phyloP scores from a whole-genome alignment of 2,113 vertebrate species.

The Capricornis sumatraensis region DNA sequence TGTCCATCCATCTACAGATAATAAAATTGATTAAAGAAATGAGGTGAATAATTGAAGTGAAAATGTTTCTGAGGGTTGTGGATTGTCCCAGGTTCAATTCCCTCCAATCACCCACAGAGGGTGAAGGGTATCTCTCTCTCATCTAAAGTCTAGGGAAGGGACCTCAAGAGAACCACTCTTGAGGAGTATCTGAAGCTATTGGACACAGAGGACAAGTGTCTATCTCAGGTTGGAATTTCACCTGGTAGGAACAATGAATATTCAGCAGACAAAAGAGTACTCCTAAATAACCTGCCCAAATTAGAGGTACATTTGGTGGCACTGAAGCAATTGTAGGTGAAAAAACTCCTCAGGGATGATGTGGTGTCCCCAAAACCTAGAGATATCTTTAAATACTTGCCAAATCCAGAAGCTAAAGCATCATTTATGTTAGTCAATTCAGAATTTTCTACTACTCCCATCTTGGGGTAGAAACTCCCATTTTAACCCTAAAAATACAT shows the following conservation, averaged over 20 bases:
- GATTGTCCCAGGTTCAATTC: not conserved
- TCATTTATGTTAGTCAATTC: not conserved
- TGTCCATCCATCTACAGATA: not conserved
- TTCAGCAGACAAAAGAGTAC: not conserved
- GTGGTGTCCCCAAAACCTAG: fast-evolving
- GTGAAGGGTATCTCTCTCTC: not conserved
- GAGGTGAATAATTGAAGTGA: not conserved
- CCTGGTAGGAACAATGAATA: not conserved
- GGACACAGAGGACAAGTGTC: not conserved
- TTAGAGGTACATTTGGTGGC: not conserved
- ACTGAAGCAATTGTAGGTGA: not conserved
- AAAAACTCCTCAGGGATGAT: not conserved
- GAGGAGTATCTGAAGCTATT: not conserved
- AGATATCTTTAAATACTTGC: not conserved
- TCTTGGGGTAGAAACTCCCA: not conserved
- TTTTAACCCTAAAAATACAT: not conserved
- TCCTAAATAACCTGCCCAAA: not conserved
- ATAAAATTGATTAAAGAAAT: not conserved
- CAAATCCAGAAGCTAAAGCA: not conserved
- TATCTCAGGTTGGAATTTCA: not conserved
- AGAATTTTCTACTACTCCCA: not conserved
- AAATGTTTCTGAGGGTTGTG: not conserved
- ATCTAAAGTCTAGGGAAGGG: not conserved
- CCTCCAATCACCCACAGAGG: not conserved
- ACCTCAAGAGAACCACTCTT: not conserved